Evolutionary conservation across 2,113 vertebrate species (phyloP), one percentile per base, ranked within the genome.

Genomic region (Heliornis fulica): DNA sequence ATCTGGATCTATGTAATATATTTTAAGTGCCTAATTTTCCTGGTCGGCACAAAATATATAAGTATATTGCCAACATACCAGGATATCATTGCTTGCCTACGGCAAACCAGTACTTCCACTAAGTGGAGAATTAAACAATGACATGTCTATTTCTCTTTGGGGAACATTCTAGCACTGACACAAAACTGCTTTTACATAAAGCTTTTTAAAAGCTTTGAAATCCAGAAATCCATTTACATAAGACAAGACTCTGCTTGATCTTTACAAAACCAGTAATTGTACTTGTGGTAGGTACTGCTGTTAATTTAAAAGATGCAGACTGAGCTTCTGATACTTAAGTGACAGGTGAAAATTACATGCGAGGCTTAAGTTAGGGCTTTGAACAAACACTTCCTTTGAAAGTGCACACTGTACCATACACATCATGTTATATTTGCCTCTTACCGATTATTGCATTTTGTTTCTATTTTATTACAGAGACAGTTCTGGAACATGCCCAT

Each of bases 91-190:
- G 90, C 80, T 94, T 81, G 88, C 76, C 97, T 84, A 90, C 32
- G 66, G 38, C 79, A 81, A 89, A 97, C 83, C 21, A 86, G 87
- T 96, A 91, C 75, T 64, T 90, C 96, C 89, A 84, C 70, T 87
- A 95, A 88, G 32, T 90, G 88, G 68, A 85, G 63, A 97, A 87
- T 65, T 65, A 95, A 97, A 93, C 56, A 88, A 88, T 75, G 90
- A 77, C 66, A 68, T 9, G 5, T 81, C 80, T 85, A 53, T 45
- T 32, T 68, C 60, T 78, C 34, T 61, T 79, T 60, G 91, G 77
- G 59, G 48, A n/a, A 79, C 48, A 26, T 59, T 74, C 90, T 78
- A 87, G 76, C 29, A 71, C 31, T 71, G 53, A 48, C 65, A 86
- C 0, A 2, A 89, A 91, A 41, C 43, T 80, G 50, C 51, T 71